Conservation (phyloP, 2,113 vertebrate species). For the Salvelinus fontinalis region DNA sequence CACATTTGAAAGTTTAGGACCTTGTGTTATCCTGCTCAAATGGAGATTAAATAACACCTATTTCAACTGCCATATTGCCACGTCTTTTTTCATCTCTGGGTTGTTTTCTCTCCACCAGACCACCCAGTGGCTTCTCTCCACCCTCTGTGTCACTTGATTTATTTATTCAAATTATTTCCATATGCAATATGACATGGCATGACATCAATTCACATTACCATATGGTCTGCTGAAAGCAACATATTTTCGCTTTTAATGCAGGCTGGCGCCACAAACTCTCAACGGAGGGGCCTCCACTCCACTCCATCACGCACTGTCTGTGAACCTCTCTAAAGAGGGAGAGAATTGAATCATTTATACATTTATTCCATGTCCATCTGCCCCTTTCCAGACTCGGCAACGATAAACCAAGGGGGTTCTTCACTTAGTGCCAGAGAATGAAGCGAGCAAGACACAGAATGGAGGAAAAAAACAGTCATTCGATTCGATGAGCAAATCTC, state of each 20-base stretch:
- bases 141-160: constrained; percentile 10
- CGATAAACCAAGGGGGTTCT: constrained; percentile 2
- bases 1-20: background rate
- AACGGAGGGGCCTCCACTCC: background rate
- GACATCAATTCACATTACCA: constrained; percentile 29
- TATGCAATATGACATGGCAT: constrained; percentile 29
- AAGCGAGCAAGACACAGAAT: background rate
- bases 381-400: background rate
- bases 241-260: constrained; percentile 26
- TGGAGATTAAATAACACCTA: background rate
- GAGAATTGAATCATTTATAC: constrained; percentile 27
- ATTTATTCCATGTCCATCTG: constrained; percentile 29
- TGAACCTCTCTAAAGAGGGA: constrained; percentile 18
- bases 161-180: constrained; percentile 29
- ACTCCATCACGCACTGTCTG: constrained; percentile 1
- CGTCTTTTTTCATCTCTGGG: background rate
- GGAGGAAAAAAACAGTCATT: background rate
- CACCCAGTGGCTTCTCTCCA: constrained; percentile 7
- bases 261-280: constrained; percentile 11
- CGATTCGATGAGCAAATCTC: background rate
- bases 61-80: background rate
- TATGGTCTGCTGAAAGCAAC: constrained; percentile 24
- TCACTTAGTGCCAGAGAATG: constrained; percentile 7
- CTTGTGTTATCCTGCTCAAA: background rate
- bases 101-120: background rate